Percentiles rank a stretch among this genome's conserved stretches.
Evolutionary conservation across 1,140 invertebrate genomes (phyloP).

Genomic region (Drosophila littoralis): DNA sequence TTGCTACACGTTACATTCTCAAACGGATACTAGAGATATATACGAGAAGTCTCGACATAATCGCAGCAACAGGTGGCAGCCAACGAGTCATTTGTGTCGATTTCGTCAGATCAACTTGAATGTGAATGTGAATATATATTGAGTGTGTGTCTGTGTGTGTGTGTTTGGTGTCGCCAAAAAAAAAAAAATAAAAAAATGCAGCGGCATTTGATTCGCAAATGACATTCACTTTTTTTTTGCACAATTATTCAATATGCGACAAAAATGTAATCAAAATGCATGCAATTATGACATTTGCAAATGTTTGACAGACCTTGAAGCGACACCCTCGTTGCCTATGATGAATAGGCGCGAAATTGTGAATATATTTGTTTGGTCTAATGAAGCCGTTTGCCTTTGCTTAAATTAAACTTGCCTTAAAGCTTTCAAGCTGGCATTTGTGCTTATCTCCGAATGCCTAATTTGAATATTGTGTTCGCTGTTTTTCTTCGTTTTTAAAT

Average conservation of each 20-base stretch:
- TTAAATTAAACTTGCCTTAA: neutral
- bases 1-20: constrained; percentile 24
- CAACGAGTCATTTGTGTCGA: constrained; percentile 46
- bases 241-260: neutral
- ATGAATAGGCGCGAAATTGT: constrained; percentile 42
- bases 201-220: constrained; percentile 42
- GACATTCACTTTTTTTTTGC: constrained; percentile 46
- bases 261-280: constrained; percentile 45
- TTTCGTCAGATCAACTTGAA: constrained; percentile 41
- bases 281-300: constrained; percentile 57
- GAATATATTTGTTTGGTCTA: constrained; percentile 37
- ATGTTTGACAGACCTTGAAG: constrained; percentile 42
- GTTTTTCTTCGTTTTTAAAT: neutral
- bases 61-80: constrained; percentile 53
- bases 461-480: constrained; percentile 28
- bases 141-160: constrained; percentile 3
- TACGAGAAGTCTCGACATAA: constrained; percentile 38
- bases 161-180: constrained; percentile 34
- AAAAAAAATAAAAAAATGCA: constrained; percentile 10
- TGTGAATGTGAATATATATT: constrained; percentile 22
- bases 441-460: constrained; percentile 37
- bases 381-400: constrained; percentile 41
- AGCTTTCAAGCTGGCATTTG: constrained; percentile 32
- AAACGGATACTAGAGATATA: constrained; percentile 24
- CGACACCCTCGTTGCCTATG: constrained; percentile 50